Evolutionary conservation across 2,797 vertebrate species (phyloP), one percentile per base, ranked within the genome.

Genomic region (Alosa sapidissima): DNA sequence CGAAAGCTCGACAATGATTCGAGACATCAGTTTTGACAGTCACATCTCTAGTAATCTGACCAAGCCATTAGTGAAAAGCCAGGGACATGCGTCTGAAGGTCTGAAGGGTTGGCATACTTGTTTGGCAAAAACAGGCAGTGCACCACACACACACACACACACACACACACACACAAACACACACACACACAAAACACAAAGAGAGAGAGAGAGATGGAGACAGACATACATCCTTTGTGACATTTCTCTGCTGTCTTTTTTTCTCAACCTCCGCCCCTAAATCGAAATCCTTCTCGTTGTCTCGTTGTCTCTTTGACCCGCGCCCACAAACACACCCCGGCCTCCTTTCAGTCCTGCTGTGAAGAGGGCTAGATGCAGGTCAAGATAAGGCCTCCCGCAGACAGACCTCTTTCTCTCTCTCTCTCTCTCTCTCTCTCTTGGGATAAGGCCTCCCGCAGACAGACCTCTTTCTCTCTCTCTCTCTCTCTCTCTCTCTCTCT

Each of bases 341-440:
- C 19, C 54, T 52, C 51, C 51, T 55, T 55, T 55, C 54, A 55
- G 19, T 3, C 5, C 21, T 9, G n/a, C n/a, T 24, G 21, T 62
- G 58, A 62, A 62, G 58, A 62, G 58, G 58, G 58, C 58, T 21
- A 24, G 58, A 62, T 62, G 58, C 58, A 62, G 58, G 58, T 55
- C 54, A 55, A 21, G 58, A 62, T 62, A 62, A 62, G n/a, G n/a
- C 58, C n/a, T 62, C n/a, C 58, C 8, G n/a, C 58, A 62, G 58
- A 62, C 58, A 62, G 58, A 62, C 58, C 58, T 24, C 7, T 7
- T 21, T 24, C 5, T 62, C 6, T 62, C 6, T 24, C 6, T n/a
- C 21, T 2, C 21, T 54, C 52, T 60, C 19, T n/a, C 5, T n/a
- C 21, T 2, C 21, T 54, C 52, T 54, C 52, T n/a, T n/a, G n/a